Evolutionary conservation across 37 sponge, comb jelly and placozoan species (phyloP).

Genomic region (Cladorhizidae sp.): DNA sequence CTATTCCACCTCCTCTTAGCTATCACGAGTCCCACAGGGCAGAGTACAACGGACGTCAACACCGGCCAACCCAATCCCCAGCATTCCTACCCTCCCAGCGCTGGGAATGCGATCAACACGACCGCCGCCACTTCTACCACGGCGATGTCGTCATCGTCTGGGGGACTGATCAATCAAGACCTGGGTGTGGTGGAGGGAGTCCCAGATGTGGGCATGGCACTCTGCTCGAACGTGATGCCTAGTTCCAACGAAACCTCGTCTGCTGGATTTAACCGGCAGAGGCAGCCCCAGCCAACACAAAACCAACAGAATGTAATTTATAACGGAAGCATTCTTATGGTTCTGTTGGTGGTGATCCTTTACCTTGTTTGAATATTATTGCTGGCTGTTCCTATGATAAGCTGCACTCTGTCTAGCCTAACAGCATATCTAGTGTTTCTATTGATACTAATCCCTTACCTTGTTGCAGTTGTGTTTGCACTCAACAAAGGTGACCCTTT

Average conservation of each 20-base stretch:
- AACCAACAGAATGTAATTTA: conserved; percentile 10
- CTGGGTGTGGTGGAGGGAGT: not conserved
- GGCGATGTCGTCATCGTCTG: not conserved
- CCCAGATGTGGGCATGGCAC: not conserved
- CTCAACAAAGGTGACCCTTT: too few relatives aligned
- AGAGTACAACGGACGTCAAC: conserved; percentile 24
- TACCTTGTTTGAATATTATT: too few relatives aligned
- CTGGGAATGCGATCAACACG: not conserved
- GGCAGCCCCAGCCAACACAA: not conserved
- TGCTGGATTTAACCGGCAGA: not conserved
- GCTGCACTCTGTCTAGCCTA: too few relatives aligned
- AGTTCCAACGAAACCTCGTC: not conserved
- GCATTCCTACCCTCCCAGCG: not conserved
- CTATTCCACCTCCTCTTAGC: not conserved
- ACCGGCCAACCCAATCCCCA: conserved; percentile 44
- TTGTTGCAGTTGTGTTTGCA: too few relatives aligned
- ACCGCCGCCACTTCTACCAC: not conserved
- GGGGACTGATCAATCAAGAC: not conserved
- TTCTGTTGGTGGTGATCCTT: too few relatives aligned
- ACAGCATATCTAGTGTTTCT: too few relatives aligned
- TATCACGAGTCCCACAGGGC: not conserved
- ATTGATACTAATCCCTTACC: too few relatives aligned
- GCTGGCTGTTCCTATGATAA: too few relatives aligned
- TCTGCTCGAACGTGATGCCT: not conserved
- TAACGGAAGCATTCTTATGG: too few relatives aligned